A percentile compares a stretch with the other conserved stretches of the same genome.
Evolutionary conservation across 1,140 invertebrate genomes (phyloP).

Genomic region (Battus philenor): DNA sequence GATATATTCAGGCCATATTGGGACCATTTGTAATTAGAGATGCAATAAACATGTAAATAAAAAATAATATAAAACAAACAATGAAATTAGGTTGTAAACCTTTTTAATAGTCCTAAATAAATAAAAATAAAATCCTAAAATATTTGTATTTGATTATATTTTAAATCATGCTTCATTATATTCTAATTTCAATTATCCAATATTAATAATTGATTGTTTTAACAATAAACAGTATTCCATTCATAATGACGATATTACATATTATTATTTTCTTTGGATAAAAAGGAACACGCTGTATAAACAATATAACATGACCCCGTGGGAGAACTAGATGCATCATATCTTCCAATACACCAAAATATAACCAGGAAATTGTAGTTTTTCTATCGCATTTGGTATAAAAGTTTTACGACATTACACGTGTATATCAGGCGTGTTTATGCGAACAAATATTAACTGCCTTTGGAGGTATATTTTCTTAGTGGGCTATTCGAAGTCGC

Average conservation of each 20-base stretch:
- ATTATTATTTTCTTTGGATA: too few relatives aligned
- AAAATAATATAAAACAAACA: too few relatives aligned
- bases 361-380: constrained; percentile 59
- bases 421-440: too few relatives aligned
- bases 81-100: too few relatives aligned
- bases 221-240: not conserved
- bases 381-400: constrained; percentile 26
- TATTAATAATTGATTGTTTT: not conserved
- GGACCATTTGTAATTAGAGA: too few relatives aligned
- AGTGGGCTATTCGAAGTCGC: too few relatives aligned
- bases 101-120: not conserved
- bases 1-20: too few relatives aligned
- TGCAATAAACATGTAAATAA: too few relatives aligned
- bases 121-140: not conserved
- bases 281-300: constrained; percentile 30
- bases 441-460: too few relatives aligned
- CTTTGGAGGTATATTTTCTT: too few relatives aligned
- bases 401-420: too few relatives aligned
- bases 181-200: not conserved
- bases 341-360: constrained; percentile 36
- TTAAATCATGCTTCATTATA: not conserved
- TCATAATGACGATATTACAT: not conserved
- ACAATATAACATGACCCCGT: constrained; percentile 40
- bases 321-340: constrained; percentile 35
- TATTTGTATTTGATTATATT: not conserved